phyloP scores from a whole-genome alignment of 2,797 vertebrate genomes.

The Geotrypetes seraphini region DNA sequence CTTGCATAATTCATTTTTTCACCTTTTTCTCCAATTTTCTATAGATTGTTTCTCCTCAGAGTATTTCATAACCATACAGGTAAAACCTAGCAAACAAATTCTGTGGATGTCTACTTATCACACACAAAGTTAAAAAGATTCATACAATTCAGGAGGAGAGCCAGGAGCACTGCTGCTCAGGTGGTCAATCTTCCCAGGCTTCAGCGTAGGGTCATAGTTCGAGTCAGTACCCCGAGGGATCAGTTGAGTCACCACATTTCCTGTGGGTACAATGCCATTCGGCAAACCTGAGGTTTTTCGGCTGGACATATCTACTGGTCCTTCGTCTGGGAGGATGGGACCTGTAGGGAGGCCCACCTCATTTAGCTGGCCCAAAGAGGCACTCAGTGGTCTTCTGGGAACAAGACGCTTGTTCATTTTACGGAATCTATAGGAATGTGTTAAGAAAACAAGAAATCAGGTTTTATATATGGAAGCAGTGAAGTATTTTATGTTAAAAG shows the following conservation, averaged over 20 bases:
- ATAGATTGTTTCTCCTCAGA: no score
- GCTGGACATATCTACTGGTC: constrained; percentile 64
- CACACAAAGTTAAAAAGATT: constrained; percentile 14
- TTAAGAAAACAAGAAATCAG: no score
- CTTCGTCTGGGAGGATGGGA: constrained; percentile 78
- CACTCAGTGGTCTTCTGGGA: constrained; percentile 71
- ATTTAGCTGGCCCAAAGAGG: constrained; percentile 69
- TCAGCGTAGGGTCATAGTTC: constrained; percentile 70
- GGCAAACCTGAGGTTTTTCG: constrained; percentile 78
- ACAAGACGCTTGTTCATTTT: constrained; percentile 96
- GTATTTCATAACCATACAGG: no score
- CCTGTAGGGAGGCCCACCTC: constrained; percentile 74
- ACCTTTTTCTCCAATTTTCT: no score
- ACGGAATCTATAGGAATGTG: constrained; percentile 76
- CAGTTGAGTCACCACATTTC: constrained; percentile 69
- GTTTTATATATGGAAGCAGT: no score
- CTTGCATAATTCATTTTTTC: no score
- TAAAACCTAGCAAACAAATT: no score
- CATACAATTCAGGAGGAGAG: constrained; percentile 90
- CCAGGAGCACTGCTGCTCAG: constrained; percentile 82
- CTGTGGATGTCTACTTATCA: no score
- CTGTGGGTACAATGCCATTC: constrained; percentile 74
- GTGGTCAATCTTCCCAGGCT: constrained; percentile 79
- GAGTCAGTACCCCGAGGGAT: constrained; percentile 83
- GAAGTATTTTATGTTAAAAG: no score